A percentile compares a stretch with the other conserved stretches of the same genome.
phyloP scores from a whole-genome alignment of 2,797 vertebrate genomes.

The Coregonus suidteri region DNA sequence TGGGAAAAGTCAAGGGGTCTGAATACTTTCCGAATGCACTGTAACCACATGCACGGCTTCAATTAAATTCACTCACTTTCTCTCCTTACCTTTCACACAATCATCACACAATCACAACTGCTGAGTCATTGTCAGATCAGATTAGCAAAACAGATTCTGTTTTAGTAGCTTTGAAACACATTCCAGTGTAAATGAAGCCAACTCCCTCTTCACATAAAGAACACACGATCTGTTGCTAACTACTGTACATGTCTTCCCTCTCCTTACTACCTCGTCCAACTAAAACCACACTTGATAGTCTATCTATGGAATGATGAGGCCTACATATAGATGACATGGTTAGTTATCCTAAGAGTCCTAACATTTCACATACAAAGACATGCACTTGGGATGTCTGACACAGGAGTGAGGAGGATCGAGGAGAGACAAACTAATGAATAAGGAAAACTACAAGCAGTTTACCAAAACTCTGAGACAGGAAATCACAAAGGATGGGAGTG shows the following conservation, averaged over 20 bases:
- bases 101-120: background rate
- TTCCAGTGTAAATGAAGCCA: background rate
- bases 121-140: background rate
- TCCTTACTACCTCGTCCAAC: background rate
- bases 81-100: background rate
- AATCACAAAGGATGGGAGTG: too few relatives aligned
- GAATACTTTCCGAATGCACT: too few relatives aligned
- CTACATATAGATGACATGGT: background rate
- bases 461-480: too few relatives aligned
- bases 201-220: background rate
- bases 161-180: background rate
- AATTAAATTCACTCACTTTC: background rate
- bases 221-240: background rate
- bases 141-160: background rate
- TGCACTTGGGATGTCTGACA: too few relatives aligned
- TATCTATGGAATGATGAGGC: constrained; percentile 16
- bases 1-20: too few relatives aligned
- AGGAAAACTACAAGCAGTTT: too few relatives aligned
- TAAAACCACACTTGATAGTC: constrained; percentile 33
- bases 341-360: too few relatives aligned
- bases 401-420: too few relatives aligned
- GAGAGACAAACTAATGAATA: too few relatives aligned
- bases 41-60: too few relatives aligned
- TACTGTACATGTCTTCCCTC: constrained; percentile 8
- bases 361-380: too few relatives aligned